phyloP scores from a whole-genome alignment of 2,797 vertebrate species.

The Labroides dimidiatus region DNA sequence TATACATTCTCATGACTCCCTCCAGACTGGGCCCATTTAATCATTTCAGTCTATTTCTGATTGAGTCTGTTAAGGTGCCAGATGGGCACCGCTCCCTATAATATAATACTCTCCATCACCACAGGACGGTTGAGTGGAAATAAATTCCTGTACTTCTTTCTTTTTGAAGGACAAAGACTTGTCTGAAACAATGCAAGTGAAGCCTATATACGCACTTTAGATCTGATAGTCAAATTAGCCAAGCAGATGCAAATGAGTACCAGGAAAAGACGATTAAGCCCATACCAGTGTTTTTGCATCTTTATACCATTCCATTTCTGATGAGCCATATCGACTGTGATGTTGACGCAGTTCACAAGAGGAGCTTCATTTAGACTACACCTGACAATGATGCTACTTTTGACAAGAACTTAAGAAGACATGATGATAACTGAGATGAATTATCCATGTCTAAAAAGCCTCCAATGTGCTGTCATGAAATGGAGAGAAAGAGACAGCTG shows the following conservation, averaged over 20 bases:
- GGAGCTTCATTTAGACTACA: neutral
- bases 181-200: neutral
- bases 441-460: slow-evolving; percentile 11
- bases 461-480: neutral
- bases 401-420: neutral
- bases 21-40: slow-evolving; percentile 34
- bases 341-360: neutral
- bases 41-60: slow-evolving; percentile 42
- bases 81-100: slow-evolving; percentile 36
- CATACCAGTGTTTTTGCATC: slow-evolving; percentile 19
- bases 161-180: slow-evolving; percentile 25
- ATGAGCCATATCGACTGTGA: neutral
- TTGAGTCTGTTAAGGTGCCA: slow-evolving; percentile 33
- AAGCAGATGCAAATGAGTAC: slow-evolving; percentile 50
- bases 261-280: slow-evolving; percentile 19
- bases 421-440: neutral
- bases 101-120: slow-evolving; percentile 26
- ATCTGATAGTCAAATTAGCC: slow-evolving; percentile 23
- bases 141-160: slow-evolving; percentile 3
- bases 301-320: neutral
- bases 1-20: slow-evolving; percentile 24
- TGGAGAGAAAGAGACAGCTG: neutral
- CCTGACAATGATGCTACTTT: slow-evolving; percentile 1
- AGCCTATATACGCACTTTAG: slow-evolving; percentile 17
- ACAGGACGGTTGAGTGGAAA: slow-evolving; percentile 12